These are phyloP conservation scores for Dugesia japonica DNA, from an alignment of 2,888 invertebrate species.

Conservation along the genomic window DNA sequence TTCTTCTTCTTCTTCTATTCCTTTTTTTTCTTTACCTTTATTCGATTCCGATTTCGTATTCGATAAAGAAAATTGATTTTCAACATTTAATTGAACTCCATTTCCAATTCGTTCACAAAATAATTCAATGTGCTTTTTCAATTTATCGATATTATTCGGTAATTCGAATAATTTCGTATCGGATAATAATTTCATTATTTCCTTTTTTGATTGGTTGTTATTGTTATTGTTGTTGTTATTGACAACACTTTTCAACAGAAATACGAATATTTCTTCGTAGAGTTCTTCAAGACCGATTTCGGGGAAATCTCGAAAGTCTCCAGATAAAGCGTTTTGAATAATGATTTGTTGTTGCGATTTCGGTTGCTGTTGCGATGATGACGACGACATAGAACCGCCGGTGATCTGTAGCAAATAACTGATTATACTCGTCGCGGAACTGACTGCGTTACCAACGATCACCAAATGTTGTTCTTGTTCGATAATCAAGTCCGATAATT, in stretches of 20 bases:
- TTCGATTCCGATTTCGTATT: not conserved
- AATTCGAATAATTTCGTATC: slow-evolving; percentile 40
- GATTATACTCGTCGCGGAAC: slow-evolving; percentile 20
- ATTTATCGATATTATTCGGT: slow-evolving; percentile 37
- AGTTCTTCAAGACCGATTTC: slow-evolving; percentile 54
- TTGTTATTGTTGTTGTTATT: not conserved
- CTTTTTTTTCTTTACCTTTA: not conserved
- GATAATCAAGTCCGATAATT: slow-evolving; percentile 45
- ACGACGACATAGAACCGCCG: not conserved
- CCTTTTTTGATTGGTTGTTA: slow-evolving; percentile 55
- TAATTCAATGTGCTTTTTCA: slow-evolving; percentile 48
- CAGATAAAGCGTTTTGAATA: slow-evolving; percentile 30
- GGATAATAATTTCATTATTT: slow-evolving; percentile 42
- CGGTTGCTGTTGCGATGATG: not conserved
- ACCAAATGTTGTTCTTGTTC: slow-evolving; percentile 38
- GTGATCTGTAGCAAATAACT: slow-evolving; percentile 21
- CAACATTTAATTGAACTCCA: slow-evolving; percentile 39
- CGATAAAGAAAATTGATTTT: not conserved
- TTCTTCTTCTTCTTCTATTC: not conserved
- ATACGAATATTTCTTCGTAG: slow-evolving; percentile 56
- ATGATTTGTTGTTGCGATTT: not conserved
- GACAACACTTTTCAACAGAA: slow-evolving; percentile 53
- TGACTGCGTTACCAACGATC: not conserved
- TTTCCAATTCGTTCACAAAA: slow-evolving; percentile 47
- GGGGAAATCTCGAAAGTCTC: slow-evolving; percentile 13